Evolutionary conservation across 2,888 invertebrate species (phyloP).

Genomic region (Biston stratarius): DNA sequence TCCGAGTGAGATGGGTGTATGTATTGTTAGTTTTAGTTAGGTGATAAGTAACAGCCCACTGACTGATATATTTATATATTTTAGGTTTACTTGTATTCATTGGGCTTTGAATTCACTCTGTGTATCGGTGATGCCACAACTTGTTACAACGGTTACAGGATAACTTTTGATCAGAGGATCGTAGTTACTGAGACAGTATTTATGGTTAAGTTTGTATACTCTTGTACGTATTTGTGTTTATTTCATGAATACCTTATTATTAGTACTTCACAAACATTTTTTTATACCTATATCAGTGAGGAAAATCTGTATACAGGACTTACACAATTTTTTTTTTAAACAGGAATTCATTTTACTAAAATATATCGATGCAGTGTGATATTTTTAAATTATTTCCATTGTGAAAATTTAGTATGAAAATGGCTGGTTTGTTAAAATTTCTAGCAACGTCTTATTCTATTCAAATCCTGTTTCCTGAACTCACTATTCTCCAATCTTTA

Average conservation of each 20-base stretch:
- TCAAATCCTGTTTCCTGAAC: too few relatives aligned
- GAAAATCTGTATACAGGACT: too few relatives aligned
- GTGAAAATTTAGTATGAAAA: too few relatives aligned
- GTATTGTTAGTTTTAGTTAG: constrained; percentile 62
- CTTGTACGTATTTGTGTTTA: constrained; percentile 7
- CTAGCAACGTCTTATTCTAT: too few relatives aligned
- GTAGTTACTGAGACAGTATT: constrained; percentile 41
- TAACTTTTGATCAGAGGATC: constrained; percentile 19
- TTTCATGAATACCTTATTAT: constrained; percentile 1
- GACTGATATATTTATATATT: constrained; percentile 82
- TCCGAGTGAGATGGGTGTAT: constrained; percentile 47
- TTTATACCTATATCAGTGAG: constrained; percentile 12
- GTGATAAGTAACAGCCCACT: constrained; percentile 69
- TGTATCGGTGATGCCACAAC: constrained; percentile 24
- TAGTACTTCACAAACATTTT: not conserved
- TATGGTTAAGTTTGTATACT: constrained; percentile 35
- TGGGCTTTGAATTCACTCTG: constrained; percentile 54
- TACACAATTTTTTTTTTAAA: too few relatives aligned
- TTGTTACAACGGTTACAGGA: constrained; percentile 29
- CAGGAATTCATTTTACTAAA: too few relatives aligned
- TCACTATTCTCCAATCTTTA: too few relatives aligned
- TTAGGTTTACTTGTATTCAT: constrained; percentile 70
- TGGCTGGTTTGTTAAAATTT: too few relatives aligned
- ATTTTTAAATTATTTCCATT: too few relatives aligned
- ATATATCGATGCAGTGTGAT: too few relatives aligned